Evolutionary conservation across 2,113 vertebrate species (phyloP), one percentile per base, ranked within the genome.

Genomic region (Rhinichthys klamathensis): DNA sequence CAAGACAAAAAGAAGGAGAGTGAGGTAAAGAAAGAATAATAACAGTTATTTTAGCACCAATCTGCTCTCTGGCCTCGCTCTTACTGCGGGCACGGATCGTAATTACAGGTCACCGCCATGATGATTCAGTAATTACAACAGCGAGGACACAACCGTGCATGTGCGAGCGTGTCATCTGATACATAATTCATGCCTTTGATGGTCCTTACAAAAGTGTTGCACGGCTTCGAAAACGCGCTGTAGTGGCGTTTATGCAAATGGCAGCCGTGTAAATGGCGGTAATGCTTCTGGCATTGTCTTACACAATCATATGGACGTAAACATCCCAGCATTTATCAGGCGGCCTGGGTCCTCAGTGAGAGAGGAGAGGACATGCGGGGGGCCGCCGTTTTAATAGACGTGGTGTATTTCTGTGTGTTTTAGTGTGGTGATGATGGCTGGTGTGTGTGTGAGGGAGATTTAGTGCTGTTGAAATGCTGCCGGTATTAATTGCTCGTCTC

Each of bases 401-500:
- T 6, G 41, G 72, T 84, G 83, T 85, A 58, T 84, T 61, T 69
- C 32, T 3, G 72, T 49, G 73, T 49, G 44, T 79, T 30, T 72
- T 70, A 72, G 58, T 87, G 63, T 84, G 38, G 75, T 51, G 72
- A 23, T 86, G 25, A 76, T 30, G n/a, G 85, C 70, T 49, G 23
- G 41, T 41, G 84, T 91, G 73, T 78, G 61, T 70, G 30, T 82
- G 44, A 35, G 44, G 61, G 51, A 78, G 12, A 60, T 41, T 38
- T 18, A 38, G 25, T 5, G 35, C 27, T 60, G 61, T 65, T 65
- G 60, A 78, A 84, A 82, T 85, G 54, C 41, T 72, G 44, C 65
- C 15, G 41, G 84, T 79, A 95, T 95, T 96, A 96, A 96, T 97
- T 96, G 93, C 84, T 88, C 93, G 92, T 86, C 92, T 93, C 94